Evolutionary conservation across 2,797 vertebrate species (phyloP).

Genomic region (Pantherophis vulpinus): DNA sequence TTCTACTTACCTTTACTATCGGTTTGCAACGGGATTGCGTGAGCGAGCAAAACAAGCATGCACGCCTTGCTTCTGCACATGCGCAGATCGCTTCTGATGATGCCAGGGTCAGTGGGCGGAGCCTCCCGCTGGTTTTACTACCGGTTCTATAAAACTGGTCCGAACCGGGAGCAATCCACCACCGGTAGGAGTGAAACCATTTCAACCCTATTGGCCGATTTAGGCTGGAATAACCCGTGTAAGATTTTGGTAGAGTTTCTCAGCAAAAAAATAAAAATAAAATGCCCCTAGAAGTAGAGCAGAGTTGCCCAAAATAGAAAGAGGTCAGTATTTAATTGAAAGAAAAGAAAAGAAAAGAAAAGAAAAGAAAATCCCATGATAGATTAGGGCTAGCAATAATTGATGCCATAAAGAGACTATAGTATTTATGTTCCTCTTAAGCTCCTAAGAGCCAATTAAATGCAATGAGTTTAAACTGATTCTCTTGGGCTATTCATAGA

Average conservation of each 20-base stretch:
- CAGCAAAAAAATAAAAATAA: too few relatives aligned
- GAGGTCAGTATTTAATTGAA: background rate
- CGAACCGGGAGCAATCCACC: too few relatives aligned
- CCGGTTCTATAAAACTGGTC: too few relatives aligned
- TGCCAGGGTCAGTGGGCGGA: too few relatives aligned
- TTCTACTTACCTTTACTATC: too few relatives aligned
- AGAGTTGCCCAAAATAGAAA: background rate
- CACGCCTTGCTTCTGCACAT: too few relatives aligned
- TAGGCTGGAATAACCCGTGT: background rate
- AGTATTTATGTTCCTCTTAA: background rate
- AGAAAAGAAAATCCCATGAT: background rate
- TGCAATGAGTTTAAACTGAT: slow-evolving; percentile 2
- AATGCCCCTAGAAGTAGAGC: background rate
- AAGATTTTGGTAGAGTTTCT: background rate
- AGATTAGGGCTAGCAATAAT: background rate
- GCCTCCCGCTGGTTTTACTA: too few relatives aligned
- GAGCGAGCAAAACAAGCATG: too few relatives aligned
- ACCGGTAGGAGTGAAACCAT: background rate
- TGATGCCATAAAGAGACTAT: background rate
- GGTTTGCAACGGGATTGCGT: too few relatives aligned
- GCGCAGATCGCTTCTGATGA: too few relatives aligned
- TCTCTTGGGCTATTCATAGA: slow-evolving; percentile 4
- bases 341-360: background rate
- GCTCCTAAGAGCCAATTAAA: slow-evolving; percentile 10
- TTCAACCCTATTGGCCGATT: background rate